Conservation (phyloP, 1,140 invertebrate genomes). For the Dinothrombium tinctorium region DNA sequence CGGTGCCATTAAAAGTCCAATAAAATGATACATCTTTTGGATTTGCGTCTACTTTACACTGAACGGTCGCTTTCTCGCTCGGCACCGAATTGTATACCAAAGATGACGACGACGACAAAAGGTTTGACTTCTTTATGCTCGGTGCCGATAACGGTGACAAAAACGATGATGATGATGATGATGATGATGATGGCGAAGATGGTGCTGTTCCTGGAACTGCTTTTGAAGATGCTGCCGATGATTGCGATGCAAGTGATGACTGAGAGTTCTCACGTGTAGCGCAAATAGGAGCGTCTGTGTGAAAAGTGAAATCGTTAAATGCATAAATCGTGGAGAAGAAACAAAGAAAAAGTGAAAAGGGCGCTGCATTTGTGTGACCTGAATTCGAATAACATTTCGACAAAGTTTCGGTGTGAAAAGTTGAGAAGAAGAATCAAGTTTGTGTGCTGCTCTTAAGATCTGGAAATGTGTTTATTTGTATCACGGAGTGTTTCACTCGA, state of each 20-base stretch:
- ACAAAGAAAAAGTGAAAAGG: not conserved
- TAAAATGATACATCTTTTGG: not conserved
- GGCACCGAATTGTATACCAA: not conserved
- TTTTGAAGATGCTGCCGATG: too few relatives aligned
- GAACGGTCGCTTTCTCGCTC: not conserved
- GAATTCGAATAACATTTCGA: not conserved
- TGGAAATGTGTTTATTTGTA: too few relatives aligned
- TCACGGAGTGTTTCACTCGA: too few relatives aligned
- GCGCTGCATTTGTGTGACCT: too few relatives aligned
- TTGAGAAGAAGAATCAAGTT: not conserved
- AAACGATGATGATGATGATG: not conserved
- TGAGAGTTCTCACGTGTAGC: not conserved
- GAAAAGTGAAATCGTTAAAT: not conserved
- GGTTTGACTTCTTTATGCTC: too few relatives aligned
- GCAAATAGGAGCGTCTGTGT: not conserved
- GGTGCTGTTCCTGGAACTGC: too few relatives aligned
- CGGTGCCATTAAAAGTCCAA: not conserved
- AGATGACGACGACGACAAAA: not conserved
- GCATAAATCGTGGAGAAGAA: not conserved
- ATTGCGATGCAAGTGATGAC: not conserved
- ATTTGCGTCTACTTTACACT: not conserved
- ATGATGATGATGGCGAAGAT: too few relatives aligned
- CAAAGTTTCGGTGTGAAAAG: not conserved
- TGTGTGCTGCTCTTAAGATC: not conserved
- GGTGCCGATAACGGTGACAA: not conserved